Evolutionary conservation across 2,797 vertebrate genomes (phyloP), one percentile per base, ranked within the genome.

Genomic region (Hoplostethus mediterraneus): DNA sequence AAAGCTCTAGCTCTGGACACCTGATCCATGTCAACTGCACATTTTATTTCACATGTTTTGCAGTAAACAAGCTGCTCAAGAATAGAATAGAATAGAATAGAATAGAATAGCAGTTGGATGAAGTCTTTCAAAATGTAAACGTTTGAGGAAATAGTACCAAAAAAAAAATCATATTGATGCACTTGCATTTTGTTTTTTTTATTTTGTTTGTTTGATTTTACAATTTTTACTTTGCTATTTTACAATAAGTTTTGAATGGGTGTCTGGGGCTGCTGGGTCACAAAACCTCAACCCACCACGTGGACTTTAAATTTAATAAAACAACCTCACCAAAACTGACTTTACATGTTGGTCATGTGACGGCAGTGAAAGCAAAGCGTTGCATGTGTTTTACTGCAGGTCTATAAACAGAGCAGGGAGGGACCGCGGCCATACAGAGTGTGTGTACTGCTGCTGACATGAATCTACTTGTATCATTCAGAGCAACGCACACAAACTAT

Each of bases 301-400:
- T 69, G 10, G 44, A 60, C 21, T 68, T 76, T 31, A 71, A 52
- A 72, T 77, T 65, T 63, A 47, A 12, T 14, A n/a, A 52, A 62
- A 57, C 33, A 33, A 6, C 2, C 33, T 6, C 6, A 6, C 33
- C 33, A 33, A 33, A 33, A 33, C 6, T 33, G 33, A 6, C 4
- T 33, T 33, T 33, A 33, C 33, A 33, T 5, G 33, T 33, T 33
- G 4, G 33, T 33, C 33, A 33, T 33, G 33, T 71, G 63, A 71
- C 75, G 74, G 60, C 60, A 64, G 69, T 52, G 73, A 80, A 75
- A 75, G 47, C 49, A 63, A 38, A 60, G 59, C 54, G 67, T 25
- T 76, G 74, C 57, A 78, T 30, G 9, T 78, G 73, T 69, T 81
- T 84, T 79, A 81, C 79, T 58, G 54, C 59, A 12, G 1, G 40